A percentile compares a stretch with the other conserved stretches of the same genome.
Evolutionary conservation across 2,113 vertebrate species (phyloP).

Genomic region (Rhombomys opimus): DNA sequence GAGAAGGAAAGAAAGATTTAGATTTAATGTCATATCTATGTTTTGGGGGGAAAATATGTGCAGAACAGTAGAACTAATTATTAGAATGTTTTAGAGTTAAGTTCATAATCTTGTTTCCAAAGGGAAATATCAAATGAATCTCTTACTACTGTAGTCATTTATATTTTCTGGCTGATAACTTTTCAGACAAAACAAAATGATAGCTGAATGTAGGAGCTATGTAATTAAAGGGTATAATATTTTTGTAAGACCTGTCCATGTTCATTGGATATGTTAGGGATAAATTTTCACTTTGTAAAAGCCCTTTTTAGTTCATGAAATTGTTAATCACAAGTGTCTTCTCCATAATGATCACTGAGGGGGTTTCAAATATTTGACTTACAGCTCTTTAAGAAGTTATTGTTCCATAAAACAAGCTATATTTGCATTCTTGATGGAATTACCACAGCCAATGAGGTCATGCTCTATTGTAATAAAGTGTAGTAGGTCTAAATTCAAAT

Average conservation of each 20-base stretch:
- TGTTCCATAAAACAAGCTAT: conserved; percentile 21
- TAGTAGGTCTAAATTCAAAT: conserved; percentile 23
- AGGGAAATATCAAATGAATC: not conserved
- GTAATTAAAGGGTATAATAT: not conserved
- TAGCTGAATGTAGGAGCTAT: not conserved
- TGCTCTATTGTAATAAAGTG: not conserved
- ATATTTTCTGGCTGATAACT: not conserved
- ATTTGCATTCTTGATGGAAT: not conserved
- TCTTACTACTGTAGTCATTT: conserved; percentile 17
- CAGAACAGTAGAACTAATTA: conserved; percentile 7
- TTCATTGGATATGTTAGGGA: not conserved
- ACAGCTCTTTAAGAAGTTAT: conserved; percentile 20
- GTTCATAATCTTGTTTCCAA: conserved; percentile 1
- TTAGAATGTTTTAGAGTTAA: conserved; percentile 18
- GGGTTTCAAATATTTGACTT: conserved; percentile 42
- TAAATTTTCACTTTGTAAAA: conserved; percentile 31
- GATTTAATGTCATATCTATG: not conserved
- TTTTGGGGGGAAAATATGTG: not conserved
- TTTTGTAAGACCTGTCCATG: conserved; percentile 17
- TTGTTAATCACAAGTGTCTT: conserved; percentile 28
- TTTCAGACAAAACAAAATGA: conserved; percentile 20
- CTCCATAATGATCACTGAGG: not conserved
- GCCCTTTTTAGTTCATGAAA: conserved; percentile 33
- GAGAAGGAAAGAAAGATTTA: too few species aligned
- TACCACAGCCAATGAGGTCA: not conserved